Conservation (phyloP, 1,140 invertebrate genomes). For the Polyergus mexicanus region DNA sequence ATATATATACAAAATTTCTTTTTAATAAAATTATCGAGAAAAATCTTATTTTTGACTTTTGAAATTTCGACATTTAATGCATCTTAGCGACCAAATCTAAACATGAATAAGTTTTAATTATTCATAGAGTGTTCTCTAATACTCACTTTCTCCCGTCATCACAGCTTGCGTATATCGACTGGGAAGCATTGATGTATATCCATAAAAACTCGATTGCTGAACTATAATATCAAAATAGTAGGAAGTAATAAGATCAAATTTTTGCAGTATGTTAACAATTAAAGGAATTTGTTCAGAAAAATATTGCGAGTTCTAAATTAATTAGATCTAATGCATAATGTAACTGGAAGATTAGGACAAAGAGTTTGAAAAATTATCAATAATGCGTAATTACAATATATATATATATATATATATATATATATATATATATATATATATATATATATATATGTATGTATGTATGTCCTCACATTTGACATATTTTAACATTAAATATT, state of each 20-base stretch:
- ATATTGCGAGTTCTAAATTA: not conserved
- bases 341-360: not conserved
- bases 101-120: not conserved
- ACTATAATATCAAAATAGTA: conserved; percentile 85
- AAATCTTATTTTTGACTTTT: not conserved
- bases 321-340: not conserved
- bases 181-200: conserved; percentile 96
- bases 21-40: not conserved
- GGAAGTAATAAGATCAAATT: not conserved
- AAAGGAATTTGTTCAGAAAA: not conserved
- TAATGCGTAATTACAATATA: no score
- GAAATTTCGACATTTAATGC: not conserved
- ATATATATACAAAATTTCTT: not conserved
- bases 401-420: no score
- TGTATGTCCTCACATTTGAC: no score
- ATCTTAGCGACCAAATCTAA: not conserved
- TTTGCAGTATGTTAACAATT: not conserved
- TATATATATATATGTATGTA: no score
- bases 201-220: conserved; percentile 97
- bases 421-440: no score
- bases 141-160: conserved; percentile 97
- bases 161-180: conserved; percentile 96
- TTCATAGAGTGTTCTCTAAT: not conserved
- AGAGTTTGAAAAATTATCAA: not conserved
- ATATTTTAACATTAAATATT: not conserved